Conservation (phyloP, 2,113 vertebrate genomes). For the Prochilodus magdalenae region DNA sequence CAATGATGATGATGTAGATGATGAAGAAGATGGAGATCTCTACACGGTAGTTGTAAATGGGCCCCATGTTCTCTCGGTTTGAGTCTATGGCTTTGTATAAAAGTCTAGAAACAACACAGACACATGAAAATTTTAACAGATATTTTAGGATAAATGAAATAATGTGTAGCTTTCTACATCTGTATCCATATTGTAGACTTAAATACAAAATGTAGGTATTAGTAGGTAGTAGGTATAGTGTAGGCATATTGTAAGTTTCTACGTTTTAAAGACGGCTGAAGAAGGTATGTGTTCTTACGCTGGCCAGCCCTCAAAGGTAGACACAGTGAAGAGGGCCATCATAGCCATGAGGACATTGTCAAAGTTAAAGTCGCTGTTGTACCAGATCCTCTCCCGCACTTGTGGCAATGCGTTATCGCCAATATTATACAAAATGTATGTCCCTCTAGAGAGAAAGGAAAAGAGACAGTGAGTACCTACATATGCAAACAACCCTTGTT, state of each 20-base stretch:
- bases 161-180: neutral
- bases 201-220: no score
- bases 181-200: neutral
- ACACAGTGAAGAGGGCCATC: conserved; percentile 99
- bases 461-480: neutral
- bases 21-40: conserved; percentile 99
- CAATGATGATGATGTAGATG: conserved; percentile 99
- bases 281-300: conserved; percentile 78
- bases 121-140: neutral
- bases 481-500: neutral
- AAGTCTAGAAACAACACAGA: conserved; percentile 76
- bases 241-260: no score
- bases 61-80: conserved; percentile 92
- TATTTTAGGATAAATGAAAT: no score
- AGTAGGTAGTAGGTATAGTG: no score
- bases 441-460: conserved; percentile 73
- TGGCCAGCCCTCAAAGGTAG: conserved; percentile 98
- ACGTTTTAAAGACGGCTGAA: neutral
- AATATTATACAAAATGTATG: conserved; percentile 94
- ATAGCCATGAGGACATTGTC: conserved; percentile 97
- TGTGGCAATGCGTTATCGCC: conserved; percentile 89
- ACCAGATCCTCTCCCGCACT: conserved; percentile 90
- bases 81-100: conserved; percentile 98
- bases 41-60: conserved; percentile 96
- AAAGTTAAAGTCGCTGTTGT: conserved; percentile 98